phyloP scores from a whole-genome alignment of 2,888 invertebrate genomes.

The Lysandra bellargus region DNA sequence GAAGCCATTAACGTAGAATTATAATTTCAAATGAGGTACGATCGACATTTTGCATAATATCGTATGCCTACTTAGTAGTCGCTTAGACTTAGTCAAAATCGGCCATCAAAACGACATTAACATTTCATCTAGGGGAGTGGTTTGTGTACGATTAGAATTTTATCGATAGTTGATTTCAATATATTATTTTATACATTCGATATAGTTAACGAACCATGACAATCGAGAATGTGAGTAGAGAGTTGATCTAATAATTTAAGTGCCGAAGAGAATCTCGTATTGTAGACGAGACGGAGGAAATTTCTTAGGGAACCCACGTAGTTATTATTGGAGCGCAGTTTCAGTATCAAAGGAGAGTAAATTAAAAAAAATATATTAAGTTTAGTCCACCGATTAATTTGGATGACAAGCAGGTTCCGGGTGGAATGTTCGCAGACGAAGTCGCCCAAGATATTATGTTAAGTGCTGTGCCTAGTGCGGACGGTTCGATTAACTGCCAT shows the following conservation, averaged over 20 bases:
- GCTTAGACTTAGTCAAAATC: slow-evolving; percentile 69
- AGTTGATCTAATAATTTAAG: slow-evolving; percentile 65
- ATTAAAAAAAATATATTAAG: slow-evolving; percentile 46
- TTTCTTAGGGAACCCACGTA: slow-evolving; percentile 31
- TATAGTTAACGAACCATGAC: slow-evolving; percentile 78
- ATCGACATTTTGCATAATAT: slow-evolving; percentile 58
- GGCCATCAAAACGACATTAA: slow-evolving; percentile 65
- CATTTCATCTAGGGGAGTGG: slow-evolving; percentile 73
- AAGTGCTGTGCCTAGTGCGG: slow-evolving; percentile 69
- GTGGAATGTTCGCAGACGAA: slow-evolving; percentile 57
- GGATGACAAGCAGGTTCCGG: slow-evolving; percentile 72
- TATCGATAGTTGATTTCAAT: slow-evolving; percentile 62
- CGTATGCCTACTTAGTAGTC: slow-evolving; percentile 64
- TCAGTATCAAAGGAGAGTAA: slow-evolving; percentile 26
- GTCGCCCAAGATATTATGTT: slow-evolving; percentile 56
- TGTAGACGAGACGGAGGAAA: neutral
- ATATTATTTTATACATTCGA: slow-evolving; percentile 63
- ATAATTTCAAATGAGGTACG: slow-evolving; percentile 59
- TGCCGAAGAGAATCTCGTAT: slow-evolving; percentile 30
- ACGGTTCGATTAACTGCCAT: slow-evolving; percentile 80
- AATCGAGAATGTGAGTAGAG: slow-evolving; percentile 54
- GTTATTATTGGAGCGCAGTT: slow-evolving; percentile 29
- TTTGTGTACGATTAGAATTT: slow-evolving; percentile 70
- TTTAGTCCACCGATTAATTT: slow-evolving; percentile 73
- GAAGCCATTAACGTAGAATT: slow-evolving; percentile 60